Conservation (phyloP, 2,113 vertebrate species). For the Poecile atricapillus region DNA sequence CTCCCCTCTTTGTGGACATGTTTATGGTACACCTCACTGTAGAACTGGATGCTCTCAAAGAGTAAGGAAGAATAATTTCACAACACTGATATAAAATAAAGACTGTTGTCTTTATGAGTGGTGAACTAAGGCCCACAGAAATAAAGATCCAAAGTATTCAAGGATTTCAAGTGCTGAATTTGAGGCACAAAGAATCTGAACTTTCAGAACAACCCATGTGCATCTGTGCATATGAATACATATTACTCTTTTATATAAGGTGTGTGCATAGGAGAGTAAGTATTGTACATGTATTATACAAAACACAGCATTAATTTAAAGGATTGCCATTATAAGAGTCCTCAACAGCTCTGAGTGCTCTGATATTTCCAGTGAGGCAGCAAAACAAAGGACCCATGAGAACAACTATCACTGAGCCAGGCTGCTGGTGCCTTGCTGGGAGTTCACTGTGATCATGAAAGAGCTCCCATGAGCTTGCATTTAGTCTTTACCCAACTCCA, state of each 20-base stretch:
- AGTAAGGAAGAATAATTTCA: neutral
- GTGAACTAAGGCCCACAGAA: neutral
- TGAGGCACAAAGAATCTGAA: neutral
- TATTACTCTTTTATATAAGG: accelerated
- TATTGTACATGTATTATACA: neutral
- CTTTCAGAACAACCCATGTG: neutral
- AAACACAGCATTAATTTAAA: neutral
- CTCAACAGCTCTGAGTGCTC: neutral
- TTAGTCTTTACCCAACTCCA: neutral
- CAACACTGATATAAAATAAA: neutral
- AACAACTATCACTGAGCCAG: accelerated
- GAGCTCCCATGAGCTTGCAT: neutral
- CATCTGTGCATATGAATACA: neutral
- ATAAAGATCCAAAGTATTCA: neutral
- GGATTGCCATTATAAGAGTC: neutral
- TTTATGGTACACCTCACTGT: neutral
- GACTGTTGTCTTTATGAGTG: neutral
- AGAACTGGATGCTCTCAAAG: neutral
- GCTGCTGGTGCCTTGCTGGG: neutral
- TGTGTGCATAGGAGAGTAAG: neutral
- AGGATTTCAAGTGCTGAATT: neutral
- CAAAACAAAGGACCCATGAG: neutral
- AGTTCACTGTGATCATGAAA: neutral
- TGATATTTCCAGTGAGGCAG: neutral
- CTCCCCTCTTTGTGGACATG: neutral